Conservation (phyloP, 1,140 invertebrate species). For the Drosophila virilis region DNA sequence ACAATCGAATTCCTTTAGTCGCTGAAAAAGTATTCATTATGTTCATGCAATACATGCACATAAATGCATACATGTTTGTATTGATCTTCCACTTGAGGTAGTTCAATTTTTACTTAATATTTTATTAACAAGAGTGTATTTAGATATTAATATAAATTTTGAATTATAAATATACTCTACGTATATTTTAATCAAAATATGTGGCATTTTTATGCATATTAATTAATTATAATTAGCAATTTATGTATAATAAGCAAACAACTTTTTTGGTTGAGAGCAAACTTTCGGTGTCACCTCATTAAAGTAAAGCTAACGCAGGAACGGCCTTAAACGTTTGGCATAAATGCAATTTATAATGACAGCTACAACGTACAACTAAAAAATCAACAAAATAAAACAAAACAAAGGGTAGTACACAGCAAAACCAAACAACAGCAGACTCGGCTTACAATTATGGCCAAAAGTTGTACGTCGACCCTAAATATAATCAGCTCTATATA, state of each 20-base stretch:
- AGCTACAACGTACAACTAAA: slow-evolving; percentile 53
- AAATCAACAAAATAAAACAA: slow-evolving; percentile 35
- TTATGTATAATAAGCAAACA: neutral
- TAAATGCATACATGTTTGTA: neutral
- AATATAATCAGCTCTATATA: slow-evolving; percentile 53
- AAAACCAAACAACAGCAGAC: slow-evolving; percentile 23
- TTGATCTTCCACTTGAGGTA: neutral
- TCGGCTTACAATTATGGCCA: slow-evolving; percentile 62
- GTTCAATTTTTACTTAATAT: slow-evolving; percentile 10
- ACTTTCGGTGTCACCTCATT: slow-evolving; percentile 67
- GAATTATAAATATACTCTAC: too few relatives aligned
- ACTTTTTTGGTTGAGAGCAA: slow-evolving; percentile 15
- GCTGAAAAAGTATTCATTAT: too few relatives aligned
- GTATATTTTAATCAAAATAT: too few relatives aligned
- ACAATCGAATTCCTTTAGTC: too few relatives aligned
- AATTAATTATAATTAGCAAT: neutral
- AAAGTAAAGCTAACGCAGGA: slow-evolving; percentile 46
- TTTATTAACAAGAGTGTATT: too few relatives aligned
- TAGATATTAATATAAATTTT: too few relatives aligned
- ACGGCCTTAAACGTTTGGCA: slow-evolving; percentile 48
- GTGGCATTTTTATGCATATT: too few relatives aligned
- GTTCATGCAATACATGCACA: too few relatives aligned
- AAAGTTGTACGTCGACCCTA: slow-evolving; percentile 58
- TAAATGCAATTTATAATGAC: slow-evolving; percentile 79
- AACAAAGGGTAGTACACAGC: slow-evolving; percentile 18